Conservation (phyloP, 2,113 vertebrate genomes). For the Tupaia chinensis region DNA sequence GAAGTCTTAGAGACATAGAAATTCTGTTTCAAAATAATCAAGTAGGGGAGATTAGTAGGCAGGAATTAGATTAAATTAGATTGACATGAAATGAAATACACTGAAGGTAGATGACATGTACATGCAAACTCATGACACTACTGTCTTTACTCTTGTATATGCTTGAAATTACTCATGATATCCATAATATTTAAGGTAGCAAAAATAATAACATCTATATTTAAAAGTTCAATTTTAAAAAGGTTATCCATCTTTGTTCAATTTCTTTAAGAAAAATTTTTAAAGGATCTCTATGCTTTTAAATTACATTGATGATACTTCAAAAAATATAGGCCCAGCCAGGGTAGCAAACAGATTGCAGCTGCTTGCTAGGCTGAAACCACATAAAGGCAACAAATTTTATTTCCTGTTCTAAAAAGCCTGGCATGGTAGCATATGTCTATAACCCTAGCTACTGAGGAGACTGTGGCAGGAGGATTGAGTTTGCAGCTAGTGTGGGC, state of each 20-base stretch:
- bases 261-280: no score
- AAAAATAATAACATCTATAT: background rate
- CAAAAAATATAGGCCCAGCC: no score
- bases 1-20: background rate
- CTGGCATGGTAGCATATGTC: no score
- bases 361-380: no score
- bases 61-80: conserved; percentile 3
- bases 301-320: background rate
- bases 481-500: no score
- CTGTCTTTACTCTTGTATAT: background rate
- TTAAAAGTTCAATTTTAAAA: background rate
- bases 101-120: background rate
- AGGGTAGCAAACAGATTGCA: no score
- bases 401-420: no score
- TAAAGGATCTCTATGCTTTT: background rate
- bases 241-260: background rate
- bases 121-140: background rate
- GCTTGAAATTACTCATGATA: background rate
- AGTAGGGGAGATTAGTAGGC: background rate
- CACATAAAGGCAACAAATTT: no score
- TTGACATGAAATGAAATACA: background rate
- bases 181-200: background rate
- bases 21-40: conserved; percentile 44
- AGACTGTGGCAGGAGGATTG: no score
- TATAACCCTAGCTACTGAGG: no score